phyloP scores from a whole-genome alignment of 2,113 vertebrate species.

The Pelecanus crispus region DNA sequence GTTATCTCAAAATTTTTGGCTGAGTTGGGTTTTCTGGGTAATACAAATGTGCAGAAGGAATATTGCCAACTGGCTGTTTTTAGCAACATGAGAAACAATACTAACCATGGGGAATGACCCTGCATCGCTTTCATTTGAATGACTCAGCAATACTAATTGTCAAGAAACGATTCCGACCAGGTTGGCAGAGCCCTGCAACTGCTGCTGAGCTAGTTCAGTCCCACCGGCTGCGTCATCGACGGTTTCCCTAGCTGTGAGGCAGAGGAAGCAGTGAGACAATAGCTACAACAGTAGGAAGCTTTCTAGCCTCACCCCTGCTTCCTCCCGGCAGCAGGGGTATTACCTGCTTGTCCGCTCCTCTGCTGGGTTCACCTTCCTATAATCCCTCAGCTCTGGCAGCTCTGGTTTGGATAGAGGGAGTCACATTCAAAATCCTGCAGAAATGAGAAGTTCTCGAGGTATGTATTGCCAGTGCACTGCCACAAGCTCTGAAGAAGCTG shows the following conservation, averaged over 20 bases:
- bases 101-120: not conserved
- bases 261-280: slow-evolving; percentile 43
- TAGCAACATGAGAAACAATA: slow-evolving; percentile 1
- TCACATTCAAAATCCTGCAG: not conserved
- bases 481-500: not conserved
- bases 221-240: not conserved
- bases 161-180: not conserved
- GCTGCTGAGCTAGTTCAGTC: not conserved
- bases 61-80: not conserved
- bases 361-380: not conserved
- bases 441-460: not conserved
- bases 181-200: not conserved
- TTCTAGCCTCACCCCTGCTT: slow-evolving; percentile 33
- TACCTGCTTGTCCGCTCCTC: not conserved
- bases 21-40: not conserved
- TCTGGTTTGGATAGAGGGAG: not conserved
- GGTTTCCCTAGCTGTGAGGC: not conserved
- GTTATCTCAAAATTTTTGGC: not conserved
- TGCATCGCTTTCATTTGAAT: not conserved
- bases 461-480: not conserved
- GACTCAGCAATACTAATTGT: not conserved
- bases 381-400: not conserved
- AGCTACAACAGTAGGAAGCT: not conserved
- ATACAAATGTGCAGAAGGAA: not conserved
- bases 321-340: not conserved